A percentile compares a stretch with the other conserved stretches of the same genome.
Conservation (phyloP, 2,888 invertebrate genomes). For the Pollenia labialis region DNA sequence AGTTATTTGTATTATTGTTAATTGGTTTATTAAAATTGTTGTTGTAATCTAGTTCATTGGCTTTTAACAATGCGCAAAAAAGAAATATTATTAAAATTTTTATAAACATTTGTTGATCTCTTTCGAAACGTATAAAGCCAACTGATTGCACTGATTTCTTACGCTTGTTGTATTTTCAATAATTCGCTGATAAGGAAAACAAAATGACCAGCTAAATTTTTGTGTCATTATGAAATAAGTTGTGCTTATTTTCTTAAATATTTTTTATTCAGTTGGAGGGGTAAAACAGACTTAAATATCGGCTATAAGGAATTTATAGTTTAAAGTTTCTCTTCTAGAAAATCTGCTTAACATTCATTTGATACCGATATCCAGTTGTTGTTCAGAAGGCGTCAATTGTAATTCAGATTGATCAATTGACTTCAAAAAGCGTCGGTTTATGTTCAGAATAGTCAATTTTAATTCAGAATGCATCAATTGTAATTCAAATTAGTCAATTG, state of each 20-base stretch:
- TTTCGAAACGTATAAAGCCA: constrained; percentile 53
- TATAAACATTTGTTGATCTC: constrained; percentile 71
- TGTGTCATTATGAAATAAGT: constrained; percentile 46
- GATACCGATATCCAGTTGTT: no score
- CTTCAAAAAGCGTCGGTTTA: no score
- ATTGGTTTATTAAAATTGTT: not conserved
- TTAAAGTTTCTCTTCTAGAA: not conserved
- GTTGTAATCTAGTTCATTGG: constrained; percentile 67
- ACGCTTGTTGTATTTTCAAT: constrained; percentile 53
- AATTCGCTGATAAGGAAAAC: constrained; percentile 52
- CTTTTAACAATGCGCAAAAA: constrained; percentile 65
- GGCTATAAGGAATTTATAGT: not conserved
- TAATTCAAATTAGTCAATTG: no score
- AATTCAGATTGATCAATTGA: no score
- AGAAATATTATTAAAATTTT: constrained; percentile 68
- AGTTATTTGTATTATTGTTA: constrained; percentile 20
- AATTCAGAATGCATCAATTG: no score
- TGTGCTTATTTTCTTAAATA: not conserved
- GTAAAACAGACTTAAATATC: not conserved
- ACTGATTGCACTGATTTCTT: constrained; percentile 65
- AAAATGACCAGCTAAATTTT: constrained; percentile 38
- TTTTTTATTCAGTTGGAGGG: not conserved
- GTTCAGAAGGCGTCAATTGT: no score
- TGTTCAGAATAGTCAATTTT: no score
- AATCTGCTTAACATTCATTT: no score